Evolutionary conservation across 2,888 invertebrate species (phyloP).

Genomic region (Ophion slaviceki): DNA sequence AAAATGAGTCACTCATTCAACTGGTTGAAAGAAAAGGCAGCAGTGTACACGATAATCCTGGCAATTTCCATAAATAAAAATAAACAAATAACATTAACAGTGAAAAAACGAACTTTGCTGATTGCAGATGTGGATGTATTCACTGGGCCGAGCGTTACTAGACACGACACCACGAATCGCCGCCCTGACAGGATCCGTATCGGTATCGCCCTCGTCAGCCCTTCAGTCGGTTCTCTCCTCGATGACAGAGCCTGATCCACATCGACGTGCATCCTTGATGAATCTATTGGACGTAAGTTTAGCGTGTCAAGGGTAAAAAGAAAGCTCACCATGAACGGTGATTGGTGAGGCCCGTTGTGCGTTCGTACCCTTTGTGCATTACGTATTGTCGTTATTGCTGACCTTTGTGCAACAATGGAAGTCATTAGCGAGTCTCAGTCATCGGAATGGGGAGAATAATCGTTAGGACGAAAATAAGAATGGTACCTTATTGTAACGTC

Average conservation of each 20-base stretch:
- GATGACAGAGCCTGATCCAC: conserved; percentile 85
- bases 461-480: background rate
- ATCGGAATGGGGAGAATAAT: background rate
- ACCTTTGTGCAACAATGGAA: conserved; percentile 4
- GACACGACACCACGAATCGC: conserved; percentile 83
- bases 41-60: too few relatives aligned
- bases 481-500: background rate
- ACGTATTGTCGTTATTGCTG: background rate
- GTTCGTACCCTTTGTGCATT: background rate
- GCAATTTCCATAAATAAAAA: background rate
- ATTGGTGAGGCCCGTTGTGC: background rate
- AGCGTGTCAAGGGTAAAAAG: background rate
- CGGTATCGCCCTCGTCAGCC: conserved; percentile 84
- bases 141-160: conserved; percentile 85
- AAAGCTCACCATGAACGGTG: background rate
- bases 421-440: background rate
- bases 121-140: conserved; percentile 87
- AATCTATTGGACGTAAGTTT: conserved; percentile 86
- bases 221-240: conserved; percentile 85
- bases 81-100: background rate
- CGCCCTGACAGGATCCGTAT: conserved; percentile 83
- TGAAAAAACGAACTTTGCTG: conserved; percentile 37
- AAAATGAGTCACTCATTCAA: too few relatives aligned
- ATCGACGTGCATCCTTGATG: conserved; percentile 86
- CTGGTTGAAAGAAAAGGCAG: too few relatives aligned